phyloP scores from a whole-genome alignment of 2,888 invertebrate species.

The Polyommatus icarus region DNA sequence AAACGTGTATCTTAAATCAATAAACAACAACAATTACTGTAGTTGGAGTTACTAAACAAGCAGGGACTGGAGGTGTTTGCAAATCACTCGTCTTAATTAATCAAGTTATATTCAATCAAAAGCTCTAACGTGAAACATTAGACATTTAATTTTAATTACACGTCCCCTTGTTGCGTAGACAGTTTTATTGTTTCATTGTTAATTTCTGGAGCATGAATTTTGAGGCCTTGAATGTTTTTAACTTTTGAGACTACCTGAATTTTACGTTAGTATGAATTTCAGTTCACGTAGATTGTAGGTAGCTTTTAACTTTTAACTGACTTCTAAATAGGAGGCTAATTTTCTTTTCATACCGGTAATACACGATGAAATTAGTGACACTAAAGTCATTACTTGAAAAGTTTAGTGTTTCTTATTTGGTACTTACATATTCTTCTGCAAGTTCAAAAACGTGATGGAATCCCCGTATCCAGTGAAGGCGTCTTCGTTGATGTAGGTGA shows the following conservation, averaged over 20 bases:
- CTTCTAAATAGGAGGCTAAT: no score
- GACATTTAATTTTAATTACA: conserved; percentile 11
- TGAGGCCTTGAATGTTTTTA: neutral
- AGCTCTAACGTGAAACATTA: neutral
- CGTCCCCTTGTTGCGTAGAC: neutral
- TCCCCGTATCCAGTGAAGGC: conserved; percentile 94
- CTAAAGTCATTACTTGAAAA: no score
- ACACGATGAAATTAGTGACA: no score
- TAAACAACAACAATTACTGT: neutral
- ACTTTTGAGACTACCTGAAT: neutral
- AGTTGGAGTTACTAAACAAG: neutral
- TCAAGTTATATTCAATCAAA: conserved; percentile 38
- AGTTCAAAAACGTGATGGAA: conserved; percentile 94
- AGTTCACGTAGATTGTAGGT: no score
- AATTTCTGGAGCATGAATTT: neutral
- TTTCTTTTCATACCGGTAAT: no score
- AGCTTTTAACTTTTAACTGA: no score
- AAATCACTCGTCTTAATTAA: conserved; percentile 45
- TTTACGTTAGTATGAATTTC: no score
- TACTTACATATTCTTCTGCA: conserved; percentile 94
- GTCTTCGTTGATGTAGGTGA: conserved; percentile 89
- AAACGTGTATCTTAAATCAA: neutral
- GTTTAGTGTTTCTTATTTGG: no score
- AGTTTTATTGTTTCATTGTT: neutral
- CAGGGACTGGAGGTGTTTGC: conserved; percentile 24